Evolutionary conservation across 2,113 vertebrate species (phyloP).

Genomic region (Colius striatus): DNA sequence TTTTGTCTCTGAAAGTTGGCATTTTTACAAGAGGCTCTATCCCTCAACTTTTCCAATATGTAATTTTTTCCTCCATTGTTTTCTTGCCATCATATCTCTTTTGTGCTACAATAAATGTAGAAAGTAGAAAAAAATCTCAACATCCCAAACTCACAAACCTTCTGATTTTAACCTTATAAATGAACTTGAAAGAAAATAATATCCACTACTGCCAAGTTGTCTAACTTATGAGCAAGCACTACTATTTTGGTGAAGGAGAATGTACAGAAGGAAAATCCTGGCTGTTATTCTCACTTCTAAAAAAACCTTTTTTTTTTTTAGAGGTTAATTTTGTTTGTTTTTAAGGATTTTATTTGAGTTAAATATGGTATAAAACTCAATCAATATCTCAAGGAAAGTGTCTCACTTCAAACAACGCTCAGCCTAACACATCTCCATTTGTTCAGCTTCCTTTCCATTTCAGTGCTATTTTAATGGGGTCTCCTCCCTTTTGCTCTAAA

Average conservation of each 20-base stretch:
- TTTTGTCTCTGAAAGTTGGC: background rate
- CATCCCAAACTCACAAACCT: background rate
- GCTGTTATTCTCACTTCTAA: background rate
- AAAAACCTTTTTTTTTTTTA: background rate
- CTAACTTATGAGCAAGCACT: background rate
- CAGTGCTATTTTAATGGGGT: constrained; percentile 47
- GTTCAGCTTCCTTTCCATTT: constrained; percentile 46
- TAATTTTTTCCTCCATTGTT: constrained; percentile 26
- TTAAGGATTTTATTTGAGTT: constrained; percentile 54
- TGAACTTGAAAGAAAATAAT: constrained; percentile 52
- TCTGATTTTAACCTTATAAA: constrained; percentile 56
- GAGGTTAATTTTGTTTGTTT: background rate
- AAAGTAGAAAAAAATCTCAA: background rate
- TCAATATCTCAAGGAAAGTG: constrained; percentile 60
- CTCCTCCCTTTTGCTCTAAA: constrained; percentile 53
- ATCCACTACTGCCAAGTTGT: constrained; percentile 35
- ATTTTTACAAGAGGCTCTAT: constrained; percentile 4
- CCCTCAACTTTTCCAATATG: background rate
- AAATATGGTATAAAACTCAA: background rate
- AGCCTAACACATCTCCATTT: constrained; percentile 38
- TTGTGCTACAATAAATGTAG: constrained; percentile 32
- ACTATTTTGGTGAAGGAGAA: constrained; percentile 31
- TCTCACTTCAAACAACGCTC: constrained; percentile 37
- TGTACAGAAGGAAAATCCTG: background rate
- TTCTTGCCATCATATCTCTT: background rate